Percentiles rank a stretch among this genome's conserved stretches.
These are phyloP conservation scores for Salvelinus alpinus DNA, from an alignment of 2,113 vertebrate genomes.

Conservation along the genomic window DNA sequence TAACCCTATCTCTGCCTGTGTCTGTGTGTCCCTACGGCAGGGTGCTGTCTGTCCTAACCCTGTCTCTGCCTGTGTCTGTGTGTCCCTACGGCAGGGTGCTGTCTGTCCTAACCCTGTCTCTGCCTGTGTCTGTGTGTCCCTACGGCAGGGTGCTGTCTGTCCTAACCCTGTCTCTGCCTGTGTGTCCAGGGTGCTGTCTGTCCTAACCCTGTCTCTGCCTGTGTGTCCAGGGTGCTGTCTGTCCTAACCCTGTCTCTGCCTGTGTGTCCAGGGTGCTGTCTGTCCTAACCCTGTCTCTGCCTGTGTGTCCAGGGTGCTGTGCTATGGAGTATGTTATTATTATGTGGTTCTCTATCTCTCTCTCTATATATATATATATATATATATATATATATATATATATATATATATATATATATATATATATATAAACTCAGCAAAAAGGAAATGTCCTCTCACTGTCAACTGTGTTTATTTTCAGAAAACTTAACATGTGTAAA, in stretches of 20 bases:
- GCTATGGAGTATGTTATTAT: background rate
- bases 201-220: constrained; percentile 38
- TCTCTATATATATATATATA: too few species aligned
- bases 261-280: constrained; percentile 56
- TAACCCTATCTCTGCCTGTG: too few species aligned
- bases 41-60: too few species aligned
- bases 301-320: background rate
- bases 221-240: constrained; percentile 56
- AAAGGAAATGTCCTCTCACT: too few species aligned
- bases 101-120: too few species aligned
- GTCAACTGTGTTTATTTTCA: too few species aligned
- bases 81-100: background rate
- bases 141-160: background rate
- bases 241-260: background rate
- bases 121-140: too few species aligned
- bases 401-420: too few species aligned
- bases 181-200: background rate
- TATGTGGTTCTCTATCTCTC: too few species aligned
- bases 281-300: background rate
- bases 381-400: too few species aligned
- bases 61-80: background rate
- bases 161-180: constrained; percentile 38
- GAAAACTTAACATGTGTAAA: too few species aligned
- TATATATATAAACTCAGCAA: too few species aligned
- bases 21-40: constrained; percentile 31